These are phyloP conservation scores for Channa argus DNA, from an alignment of 2,113 vertebrate species.

Conservation along the genomic window DNA sequence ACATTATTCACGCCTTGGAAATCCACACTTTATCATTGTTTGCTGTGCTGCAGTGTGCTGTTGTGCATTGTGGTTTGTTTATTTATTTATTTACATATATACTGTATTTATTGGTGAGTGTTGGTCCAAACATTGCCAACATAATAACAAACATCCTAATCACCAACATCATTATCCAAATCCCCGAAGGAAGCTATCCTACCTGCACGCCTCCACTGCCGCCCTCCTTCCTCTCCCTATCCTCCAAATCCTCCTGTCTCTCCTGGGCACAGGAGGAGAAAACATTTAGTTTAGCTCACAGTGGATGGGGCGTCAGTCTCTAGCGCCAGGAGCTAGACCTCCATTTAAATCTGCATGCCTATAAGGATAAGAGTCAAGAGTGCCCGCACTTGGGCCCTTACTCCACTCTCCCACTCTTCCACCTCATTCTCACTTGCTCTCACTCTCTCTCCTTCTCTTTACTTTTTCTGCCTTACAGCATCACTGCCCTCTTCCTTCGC, in stretches of 20 bases:
- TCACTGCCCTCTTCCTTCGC: slow-evolving; percentile 45
- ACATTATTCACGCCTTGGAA: slow-evolving; percentile 60
- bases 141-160: slow-evolving; percentile 76
- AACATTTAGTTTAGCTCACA: slow-evolving; percentile 61
- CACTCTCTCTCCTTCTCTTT: slow-evolving; percentile 31
- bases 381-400: slow-evolving; percentile 22
- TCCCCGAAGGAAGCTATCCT: slow-evolving; percentile 56
- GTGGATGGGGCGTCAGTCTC: slow-evolving; percentile 49
- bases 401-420: slow-evolving; percentile 28
- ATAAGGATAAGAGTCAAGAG: slow-evolving; percentile 64
- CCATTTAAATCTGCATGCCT: slow-evolving; percentile 68
- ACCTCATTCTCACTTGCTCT: slow-evolving; percentile 14
- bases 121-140: slow-evolving; percentile 57
- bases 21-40: slow-evolving; percentile 50
- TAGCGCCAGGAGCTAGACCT: slow-evolving; percentile 50
- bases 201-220: slow-evolving; percentile 53
- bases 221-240: slow-evolving; percentile 36
- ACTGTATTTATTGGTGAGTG: slow-evolving; percentile 41
- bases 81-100: slow-evolving; percentile 66
- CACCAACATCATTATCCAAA: slow-evolving; percentile 76
- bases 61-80: slow-evolving; percentile 59
- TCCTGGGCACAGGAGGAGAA: slow-evolving; percentile 25
- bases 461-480: slow-evolving; percentile 36
- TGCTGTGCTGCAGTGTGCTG: slow-evolving; percentile 35
- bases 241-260: slow-evolving; percentile 52